Evolutionary conservation across 2,797 vertebrate species (phyloP).

Genomic region (Melopsittacus undulatus): DNA sequence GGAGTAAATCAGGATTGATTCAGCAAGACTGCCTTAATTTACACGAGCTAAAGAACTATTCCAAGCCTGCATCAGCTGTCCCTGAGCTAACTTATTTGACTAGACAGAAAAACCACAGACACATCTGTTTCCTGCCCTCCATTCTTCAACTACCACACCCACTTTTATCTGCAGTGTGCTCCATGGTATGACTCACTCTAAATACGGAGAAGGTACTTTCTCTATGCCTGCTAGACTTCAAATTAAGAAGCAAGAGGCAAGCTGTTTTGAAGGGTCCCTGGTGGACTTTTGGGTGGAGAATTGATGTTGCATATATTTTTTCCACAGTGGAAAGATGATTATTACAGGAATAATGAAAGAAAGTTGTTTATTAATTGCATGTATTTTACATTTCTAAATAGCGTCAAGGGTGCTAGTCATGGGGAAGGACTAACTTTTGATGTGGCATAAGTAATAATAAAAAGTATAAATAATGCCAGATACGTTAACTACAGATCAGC

Average conservation of each 20-base stretch:
- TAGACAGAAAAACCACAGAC: slow-evolving; percentile 47
- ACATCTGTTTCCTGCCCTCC: slow-evolving; percentile 59
- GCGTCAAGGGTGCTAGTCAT: fast-evolving
- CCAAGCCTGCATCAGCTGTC: neutral
- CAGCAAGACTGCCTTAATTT: neutral
- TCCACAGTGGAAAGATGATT: neutral
- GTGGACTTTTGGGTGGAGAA: slow-evolving; percentile 25
- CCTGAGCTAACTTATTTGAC: neutral
- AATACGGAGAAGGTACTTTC: neutral
- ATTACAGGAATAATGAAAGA: neutral
- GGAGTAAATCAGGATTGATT: neutral
- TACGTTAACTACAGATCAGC: neutral
- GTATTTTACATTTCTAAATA: neutral
- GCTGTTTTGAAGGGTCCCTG: slow-evolving; percentile 3
- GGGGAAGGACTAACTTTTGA: neutral
- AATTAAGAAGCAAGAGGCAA: neutral
- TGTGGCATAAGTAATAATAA: neutral
- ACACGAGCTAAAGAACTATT: neutral
- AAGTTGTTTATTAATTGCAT: neutral
- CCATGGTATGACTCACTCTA: slow-evolving; percentile 12
- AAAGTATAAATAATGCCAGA: neutral
- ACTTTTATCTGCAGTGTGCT: slow-evolving; percentile 38
- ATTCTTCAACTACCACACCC: slow-evolving; percentile 21
- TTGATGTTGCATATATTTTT: neutral
- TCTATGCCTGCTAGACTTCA: neutral